Conservation (phyloP, 2,888 invertebrate species). For the Acanthococcus lagerstroemiae region DNA sequence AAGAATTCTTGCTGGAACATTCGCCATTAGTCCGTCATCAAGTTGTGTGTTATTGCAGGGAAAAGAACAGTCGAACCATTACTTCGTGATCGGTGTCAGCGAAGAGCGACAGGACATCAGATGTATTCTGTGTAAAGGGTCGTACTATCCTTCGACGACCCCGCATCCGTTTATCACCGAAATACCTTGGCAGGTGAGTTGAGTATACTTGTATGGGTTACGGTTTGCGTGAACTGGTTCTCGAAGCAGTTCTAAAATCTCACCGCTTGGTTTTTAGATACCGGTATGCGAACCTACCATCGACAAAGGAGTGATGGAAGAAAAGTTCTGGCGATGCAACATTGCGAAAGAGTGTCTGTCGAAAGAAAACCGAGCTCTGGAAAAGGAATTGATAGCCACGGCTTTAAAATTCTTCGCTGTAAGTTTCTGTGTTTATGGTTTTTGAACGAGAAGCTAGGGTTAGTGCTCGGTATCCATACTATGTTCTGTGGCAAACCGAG, state of each 20-base stretch:
- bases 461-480: not conserved
- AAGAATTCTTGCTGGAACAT: not conserved
- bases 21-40: not conserved
- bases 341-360: slow-evolving; percentile 26
- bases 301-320: slow-evolving; percentile 75
- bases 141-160: slow-evolving; percentile 71
- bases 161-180: slow-evolving; percentile 76
- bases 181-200: slow-evolving; percentile 53
- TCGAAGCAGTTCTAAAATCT: not conserved
- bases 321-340: slow-evolving; percentile 40
- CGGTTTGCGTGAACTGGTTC: not conserved
- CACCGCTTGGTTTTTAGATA: slow-evolving; percentile 43
- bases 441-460: not conserved
- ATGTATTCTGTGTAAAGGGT: slow-evolving; percentile 80
- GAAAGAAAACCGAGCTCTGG: slow-evolving; percentile 43
- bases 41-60: slow-evolving; percentile 42
- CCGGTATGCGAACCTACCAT: slow-evolving; percentile 66
- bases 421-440: slow-evolving; percentile 41
- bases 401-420: slow-evolving; percentile 86
- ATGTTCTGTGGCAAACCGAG: too few relatives aligned
- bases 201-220: not conserved
- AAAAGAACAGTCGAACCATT: slow-evolving; percentile 60
- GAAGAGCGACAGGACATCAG: slow-evolving; percentile 68
- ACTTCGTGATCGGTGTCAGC: slow-evolving; percentile 65
- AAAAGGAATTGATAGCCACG: slow-evolving; percentile 61